Evolutionary conservation across 2,888 invertebrate genomes (phyloP), one percentile per base, ranked within the genome.

Genomic region (Drosophila hamatofila): DNA sequence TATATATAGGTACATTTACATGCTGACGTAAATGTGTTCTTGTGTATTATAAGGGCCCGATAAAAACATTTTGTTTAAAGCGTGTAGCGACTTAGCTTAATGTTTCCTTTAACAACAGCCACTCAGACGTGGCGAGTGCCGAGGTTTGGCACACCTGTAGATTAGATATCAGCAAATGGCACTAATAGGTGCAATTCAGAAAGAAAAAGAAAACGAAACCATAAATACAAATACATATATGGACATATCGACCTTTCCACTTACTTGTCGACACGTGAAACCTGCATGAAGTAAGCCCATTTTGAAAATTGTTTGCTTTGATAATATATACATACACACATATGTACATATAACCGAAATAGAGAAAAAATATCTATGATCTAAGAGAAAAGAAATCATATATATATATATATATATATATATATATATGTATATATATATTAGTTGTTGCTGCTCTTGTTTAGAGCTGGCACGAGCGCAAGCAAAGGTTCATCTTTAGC

Each of bases 161-260:
- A 74, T 74, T 62, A 74, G 73, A 74, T 74, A 72, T 55, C 8
- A 11, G 30, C 3, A 65, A 73, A 72, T 64, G 52, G 42, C 56
- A 59, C 55, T 58, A 66, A 51, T 60, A 39, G 54, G 57, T 66
- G 21, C 60, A 66, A 54, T 30, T 25, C 11, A 9, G 21, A 12
- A 42, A 12, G 49, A 18, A 52, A 51, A 65, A 51, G 16, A 54
- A 51, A 27, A 41, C 16, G 35, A 41, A n/a, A 2, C 12, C 12
- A 30, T 4, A 54, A 3, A n/a, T 37, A n/a, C 14, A 25, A 25
- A 25, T 25, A 25, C 4, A 4, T 46, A 30, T 18, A n/a, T 18
- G 11, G n/a, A 35, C 14, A 33, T 52, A 52, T 48, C 55, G 41
- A 73, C 65, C 73, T 64, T 72, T 72, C n/a, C 23, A n/a, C 57